Evolutionary conservation across 2,888 invertebrate species (phyloP).

Genomic region (Danaus chrysippus): DNA sequence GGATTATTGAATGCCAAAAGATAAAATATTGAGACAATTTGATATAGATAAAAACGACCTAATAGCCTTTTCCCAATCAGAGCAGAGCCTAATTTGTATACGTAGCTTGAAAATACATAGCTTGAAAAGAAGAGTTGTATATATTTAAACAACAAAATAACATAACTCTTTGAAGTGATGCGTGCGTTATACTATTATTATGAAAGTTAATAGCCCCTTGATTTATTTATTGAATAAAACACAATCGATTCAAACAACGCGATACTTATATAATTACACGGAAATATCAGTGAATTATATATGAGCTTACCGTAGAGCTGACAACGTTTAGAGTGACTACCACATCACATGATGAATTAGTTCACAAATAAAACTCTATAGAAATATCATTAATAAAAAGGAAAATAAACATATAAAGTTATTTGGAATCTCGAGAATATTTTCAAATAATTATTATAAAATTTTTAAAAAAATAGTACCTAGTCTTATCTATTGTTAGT

Average conservation of each 20-base stretch:
- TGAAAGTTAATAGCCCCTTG: slow-evolving; percentile 48
- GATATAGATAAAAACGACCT: no score
- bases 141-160: no score
- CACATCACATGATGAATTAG: slow-evolving; percentile 13
- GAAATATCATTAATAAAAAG: no score
- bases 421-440: no score
- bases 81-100: no score
- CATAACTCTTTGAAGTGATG: slow-evolving; percentile 19
- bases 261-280: slow-evolving; percentile 63
- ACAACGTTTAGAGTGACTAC: not conserved
- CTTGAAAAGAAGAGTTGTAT: no score
- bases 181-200: slow-evolving; percentile 39
- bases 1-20: slow-evolving; percentile 11
- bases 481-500: no score
- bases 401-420: no score
- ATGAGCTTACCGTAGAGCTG: slow-evolving; percentile 38
- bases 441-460: no score
- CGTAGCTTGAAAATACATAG: no score
- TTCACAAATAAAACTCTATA: not conserved
- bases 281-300: slow-evolving; percentile 53
- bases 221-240: slow-evolving; percentile 61
- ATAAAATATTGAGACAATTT: not conserved
- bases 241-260: slow-evolving; percentile 39
- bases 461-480: no score
- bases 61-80: no score